Conservation (phyloP, 2,797 vertebrate species). For the Sciaenops ocellatus region DNA sequence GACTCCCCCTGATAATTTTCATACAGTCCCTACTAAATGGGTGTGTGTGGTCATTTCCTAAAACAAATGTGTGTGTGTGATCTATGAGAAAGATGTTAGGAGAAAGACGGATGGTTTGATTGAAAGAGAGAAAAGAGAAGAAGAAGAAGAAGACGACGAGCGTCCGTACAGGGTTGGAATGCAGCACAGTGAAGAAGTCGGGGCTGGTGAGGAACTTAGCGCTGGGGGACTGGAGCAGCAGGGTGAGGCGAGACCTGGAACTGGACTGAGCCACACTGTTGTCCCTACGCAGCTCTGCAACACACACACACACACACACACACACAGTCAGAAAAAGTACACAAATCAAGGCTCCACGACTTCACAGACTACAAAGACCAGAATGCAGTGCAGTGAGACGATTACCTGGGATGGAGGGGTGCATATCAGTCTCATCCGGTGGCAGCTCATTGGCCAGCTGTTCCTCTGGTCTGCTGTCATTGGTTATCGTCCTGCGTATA, state of each 20-base stretch:
- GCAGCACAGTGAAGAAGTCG: slow-evolving; percentile 98
- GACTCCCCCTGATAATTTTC: neutral
- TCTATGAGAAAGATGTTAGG: neutral
- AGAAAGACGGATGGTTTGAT: neutral
- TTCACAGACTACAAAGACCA: neutral
- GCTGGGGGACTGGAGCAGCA: slow-evolving; percentile 94
- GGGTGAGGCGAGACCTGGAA: slow-evolving; percentile 91
- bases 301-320: slow-evolving; percentile 23
- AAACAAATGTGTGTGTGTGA: neutral
- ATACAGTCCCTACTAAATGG: neutral
- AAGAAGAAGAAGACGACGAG: neutral
- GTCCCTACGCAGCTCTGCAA: slow-evolving; percentile 91
- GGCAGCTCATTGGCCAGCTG: slow-evolving; percentile 80
- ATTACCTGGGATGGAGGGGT: slow-evolving; percentile 90
- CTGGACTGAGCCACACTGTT: slow-evolving; percentile 86
- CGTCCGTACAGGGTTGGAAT: slow-evolving; percentile 94
- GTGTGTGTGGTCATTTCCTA: neutral
- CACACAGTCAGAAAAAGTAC: neutral
- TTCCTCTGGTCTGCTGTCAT: slow-evolving; percentile 90
- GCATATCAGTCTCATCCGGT: slow-evolving; percentile 88
- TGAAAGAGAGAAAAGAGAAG: neutral
- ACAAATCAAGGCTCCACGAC: neutral
- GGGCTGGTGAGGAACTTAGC: slow-evolving; percentile 98
- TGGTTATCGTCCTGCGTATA: slow-evolving; percentile 96
- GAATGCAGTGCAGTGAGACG: slow-evolving; percentile 10